Evolutionary conservation across 2,888 invertebrate species (phyloP), one percentile per base, ranked within the genome.

Genomic region (Drosophila limbata): DNA sequence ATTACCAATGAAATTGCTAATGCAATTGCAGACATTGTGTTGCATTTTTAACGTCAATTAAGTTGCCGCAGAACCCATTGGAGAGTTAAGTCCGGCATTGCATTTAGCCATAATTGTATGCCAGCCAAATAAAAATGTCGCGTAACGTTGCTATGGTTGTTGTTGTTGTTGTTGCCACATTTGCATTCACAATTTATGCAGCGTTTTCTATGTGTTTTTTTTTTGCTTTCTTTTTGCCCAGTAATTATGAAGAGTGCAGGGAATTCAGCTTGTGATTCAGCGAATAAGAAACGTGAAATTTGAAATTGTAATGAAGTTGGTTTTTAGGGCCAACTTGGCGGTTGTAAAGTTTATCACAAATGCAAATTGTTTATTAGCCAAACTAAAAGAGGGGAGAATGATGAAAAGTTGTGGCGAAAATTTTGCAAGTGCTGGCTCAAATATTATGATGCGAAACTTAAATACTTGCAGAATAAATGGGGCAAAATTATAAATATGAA

Each of bases 121-220:
- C 47, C 51, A 60, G 10, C 48, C 28, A 19, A 42, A 33, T 35
- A 44, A 39, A 62, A 57, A 62, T 57, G 53, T 53, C 53, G 19
- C 40, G 21, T 11, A 52, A 37, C 15, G 19, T 45, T 25, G 45
- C 45, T 44, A 42, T 62, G 19, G 42, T 40, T 15, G 31, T 28
- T 48, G 21, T 51, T 37, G n/a, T 48, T 39, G 39, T 28, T 47
- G 45, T 44, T 39, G 39, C 39, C 64, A 50, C 51, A 77, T 88
- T 88, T 84, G 73, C 88, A 84, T 79, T 50, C 48, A 51, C 42
- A 77, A 88, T 88, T 84, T 79, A 82, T 84, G 88, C 82, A 70
- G 48, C 48, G 17, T 50, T 83, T 79, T 61, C 25, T 39, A 52
- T 53, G 37, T 4, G 31, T 17, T 68, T 67, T 64, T 61, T 33